Evolutionary conservation across 1,140 invertebrate species (phyloP).

Genomic region (Stegodyphus mimosarum): DNA sequence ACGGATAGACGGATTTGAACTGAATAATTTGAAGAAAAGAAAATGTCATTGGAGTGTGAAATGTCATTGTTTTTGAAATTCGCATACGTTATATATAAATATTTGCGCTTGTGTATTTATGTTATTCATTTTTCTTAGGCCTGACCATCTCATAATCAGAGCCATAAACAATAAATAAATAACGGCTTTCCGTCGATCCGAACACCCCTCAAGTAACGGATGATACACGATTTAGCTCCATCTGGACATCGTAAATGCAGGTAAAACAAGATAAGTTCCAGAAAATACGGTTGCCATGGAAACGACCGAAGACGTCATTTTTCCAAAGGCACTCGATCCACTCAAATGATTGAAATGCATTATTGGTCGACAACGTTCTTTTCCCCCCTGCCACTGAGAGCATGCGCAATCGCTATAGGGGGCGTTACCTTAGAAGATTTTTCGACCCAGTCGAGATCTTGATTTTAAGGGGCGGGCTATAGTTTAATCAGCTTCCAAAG

Average conservation of each 20-base stretch:
- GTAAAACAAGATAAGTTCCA: slow-evolving; percentile 61
- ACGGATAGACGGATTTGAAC: background rate
- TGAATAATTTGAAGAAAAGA: background rate
- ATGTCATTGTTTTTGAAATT: too few species aligned
- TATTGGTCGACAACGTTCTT: slow-evolving; percentile 53
- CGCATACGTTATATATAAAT: too few species aligned
- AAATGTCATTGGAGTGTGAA: too few species aligned
- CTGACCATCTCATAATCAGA: background rate
- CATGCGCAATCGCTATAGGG: slow-evolving; percentile 36
- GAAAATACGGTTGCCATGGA: slow-evolving; percentile 54
- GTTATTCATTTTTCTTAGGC: too few species aligned
- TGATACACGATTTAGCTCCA: slow-evolving; percentile 51
- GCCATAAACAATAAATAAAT: slow-evolving; percentile 40
- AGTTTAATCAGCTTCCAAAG: background rate
- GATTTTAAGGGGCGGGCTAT: slow-evolving; percentile 53
- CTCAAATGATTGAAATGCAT: slow-evolving; percentile 62
- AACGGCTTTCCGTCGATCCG: background rate
- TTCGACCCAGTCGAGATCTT: slow-evolving; percentile 51
- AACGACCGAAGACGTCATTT: slow-evolving; percentile 60
- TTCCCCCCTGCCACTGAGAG: slow-evolving; percentile 9
- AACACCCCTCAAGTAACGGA: slow-evolving; percentile 23
- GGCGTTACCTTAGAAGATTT: slow-evolving; percentile 42
- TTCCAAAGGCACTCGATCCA: slow-evolving; percentile 53
- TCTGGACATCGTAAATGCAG: slow-evolving; percentile 60
- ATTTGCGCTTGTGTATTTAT: too few species aligned